These are phyloP conservation scores for Lacanobia wlatinum DNA, from an alignment of 2,888 invertebrate species.

Conservation along the genomic window DNA sequence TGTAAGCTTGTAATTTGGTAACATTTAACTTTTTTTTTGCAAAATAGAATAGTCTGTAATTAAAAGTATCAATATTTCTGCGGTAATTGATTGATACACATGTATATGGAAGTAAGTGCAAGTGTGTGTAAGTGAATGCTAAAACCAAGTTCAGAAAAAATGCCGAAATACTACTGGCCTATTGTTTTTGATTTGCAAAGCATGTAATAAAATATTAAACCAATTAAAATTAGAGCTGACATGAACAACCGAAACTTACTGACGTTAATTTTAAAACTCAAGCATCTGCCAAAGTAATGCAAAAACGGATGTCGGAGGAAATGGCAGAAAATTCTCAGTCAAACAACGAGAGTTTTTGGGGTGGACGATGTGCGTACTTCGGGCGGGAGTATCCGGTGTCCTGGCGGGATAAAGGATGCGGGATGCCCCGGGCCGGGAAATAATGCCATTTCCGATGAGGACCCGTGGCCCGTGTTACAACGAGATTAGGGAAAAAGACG, in stretches of 20 bases:
- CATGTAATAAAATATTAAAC: neutral
- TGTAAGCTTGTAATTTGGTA: no score
- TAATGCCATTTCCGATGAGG: constrained; percentile 89
- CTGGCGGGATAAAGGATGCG: constrained; percentile 73
- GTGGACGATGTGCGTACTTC: constrained; percentile 64
- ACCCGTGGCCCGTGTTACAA: constrained; percentile 84
- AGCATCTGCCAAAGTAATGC: constrained; percentile 57
- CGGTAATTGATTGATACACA: no score
- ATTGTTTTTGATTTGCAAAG: neutral
- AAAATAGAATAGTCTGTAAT: no score
- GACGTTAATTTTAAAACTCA: constrained; percentile 47
- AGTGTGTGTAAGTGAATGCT: neutral
- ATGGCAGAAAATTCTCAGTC: constrained; percentile 76
- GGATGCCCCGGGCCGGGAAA: constrained; percentile 76
- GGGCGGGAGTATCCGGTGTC: constrained; percentile 83
- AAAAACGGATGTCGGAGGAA: constrained; percentile 75
- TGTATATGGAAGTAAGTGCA: no score
- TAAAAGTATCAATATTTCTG: no score
- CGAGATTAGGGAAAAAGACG: constrained; percentile 86
- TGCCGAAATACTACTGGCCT: neutral
- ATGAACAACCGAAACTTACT: constrained; percentile 19
- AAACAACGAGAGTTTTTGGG: constrained; percentile 76
- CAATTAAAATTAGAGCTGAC: constrained; percentile 12
- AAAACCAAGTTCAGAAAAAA: neutral
- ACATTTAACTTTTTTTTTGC: no score